Evolutionary conservation across 2,888 invertebrate genomes (phyloP).

Genomic region (Diloba caeruleocephala): DNA sequence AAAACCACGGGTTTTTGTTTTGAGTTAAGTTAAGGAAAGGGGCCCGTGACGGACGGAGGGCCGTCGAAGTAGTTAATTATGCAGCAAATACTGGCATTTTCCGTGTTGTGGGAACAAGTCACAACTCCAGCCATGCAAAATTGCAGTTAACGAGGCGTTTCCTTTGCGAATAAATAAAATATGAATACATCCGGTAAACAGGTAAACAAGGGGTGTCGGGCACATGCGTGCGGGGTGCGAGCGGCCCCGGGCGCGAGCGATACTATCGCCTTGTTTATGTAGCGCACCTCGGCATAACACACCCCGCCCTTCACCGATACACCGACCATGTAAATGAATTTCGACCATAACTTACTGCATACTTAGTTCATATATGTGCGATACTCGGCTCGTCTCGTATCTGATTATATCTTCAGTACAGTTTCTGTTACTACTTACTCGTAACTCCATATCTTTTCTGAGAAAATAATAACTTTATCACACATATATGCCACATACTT

Average conservation of each 20-base stretch:
- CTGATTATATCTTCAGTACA: constrained; percentile 7
- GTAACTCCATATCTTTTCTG: too few relatives aligned
- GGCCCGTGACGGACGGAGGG: background rate
- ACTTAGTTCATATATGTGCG: background rate
- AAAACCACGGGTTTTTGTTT: background rate
- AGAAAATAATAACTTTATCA: too few relatives aligned
- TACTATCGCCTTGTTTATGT: constrained; percentile 28
- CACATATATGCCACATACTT: background rate
- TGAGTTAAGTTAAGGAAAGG: background rate
- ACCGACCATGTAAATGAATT: constrained; percentile 7
- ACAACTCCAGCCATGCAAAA: constrained; percentile 26
- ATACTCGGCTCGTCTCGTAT: constrained; percentile 1
- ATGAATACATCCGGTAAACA: constrained; percentile 16
- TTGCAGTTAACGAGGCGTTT: constrained; percentile 18
- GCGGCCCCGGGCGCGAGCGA: background rate
- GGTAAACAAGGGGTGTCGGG: background rate
- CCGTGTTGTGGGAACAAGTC: constrained; percentile 12
- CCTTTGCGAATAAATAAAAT: constrained; percentile 24
- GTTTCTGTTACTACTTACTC: constrained; percentile 1
- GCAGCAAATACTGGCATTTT: constrained; percentile 6
- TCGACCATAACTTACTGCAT: constrained; percentile 18
- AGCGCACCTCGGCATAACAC: constrained; percentile 13
- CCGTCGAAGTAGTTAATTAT: constrained; percentile 16
- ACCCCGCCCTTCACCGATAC: constrained; percentile 1
- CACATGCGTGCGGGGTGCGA: background rate